Base-by-base conservation (phyloP, 2,888 invertebrate genomes). In the Synergus japonicus region DNA sequence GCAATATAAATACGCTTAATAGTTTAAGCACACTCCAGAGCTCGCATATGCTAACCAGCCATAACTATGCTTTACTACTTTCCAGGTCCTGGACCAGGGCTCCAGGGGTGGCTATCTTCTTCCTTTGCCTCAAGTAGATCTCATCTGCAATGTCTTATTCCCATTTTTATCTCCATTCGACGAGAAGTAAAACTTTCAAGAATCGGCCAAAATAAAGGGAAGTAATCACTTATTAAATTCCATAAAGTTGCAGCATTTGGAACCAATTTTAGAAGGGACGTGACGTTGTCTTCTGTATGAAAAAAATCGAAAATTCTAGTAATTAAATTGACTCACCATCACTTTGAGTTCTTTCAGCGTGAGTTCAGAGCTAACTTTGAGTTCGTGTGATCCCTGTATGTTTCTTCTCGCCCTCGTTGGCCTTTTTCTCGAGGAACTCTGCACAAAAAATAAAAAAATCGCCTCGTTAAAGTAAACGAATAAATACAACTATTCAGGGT, bases 1-100 rank as follows among this genome's bases (percentile, higher is more conserved):
- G 90, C 89, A 91, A 91, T 91, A 91, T 91, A 91, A 91, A 91
- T 91, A 91, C 91, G 89, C 89, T 91, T 91, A 91, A 91, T 91
- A 91, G 91, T 91, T 91, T 91, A 91, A 91, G 91, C 91, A 91
- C 90, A 90, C 90, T 88, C 86, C 88, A 82, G 83, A 85, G 85
- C 85, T 82, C 85, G 85, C 88, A 86, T 91, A 91, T 91, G 91
- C 90, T 91, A 91, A 91, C 91, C 90, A 91, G 90, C 88, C 88
- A 91, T 91, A 91, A 91, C 91, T 88, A 88, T 87, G 87, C 89
- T 91, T 91, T 90, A 90, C 89, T 89, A 89, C 90, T 90, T 89
- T 63, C 63, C 54, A 58, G 88, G 85, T 85, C 87, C 83, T 87
- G 81, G 80, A 83, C 82, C 76, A 81, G 78, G 80, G 80, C 83